phyloP scores from a whole-genome alignment of 2,888 invertebrate species.

The Nymphalis c-album region DNA sequence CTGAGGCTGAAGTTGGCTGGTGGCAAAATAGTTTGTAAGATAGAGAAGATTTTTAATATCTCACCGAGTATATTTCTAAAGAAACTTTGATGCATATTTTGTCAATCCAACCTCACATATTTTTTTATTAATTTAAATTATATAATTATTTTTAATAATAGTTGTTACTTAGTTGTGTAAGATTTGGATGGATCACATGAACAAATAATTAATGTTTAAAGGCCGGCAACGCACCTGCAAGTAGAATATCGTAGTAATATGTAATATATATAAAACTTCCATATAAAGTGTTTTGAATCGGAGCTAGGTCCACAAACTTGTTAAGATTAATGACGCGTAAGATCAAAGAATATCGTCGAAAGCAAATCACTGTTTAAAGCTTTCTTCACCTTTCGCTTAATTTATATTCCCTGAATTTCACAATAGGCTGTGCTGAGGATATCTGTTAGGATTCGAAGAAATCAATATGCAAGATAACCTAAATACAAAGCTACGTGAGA shows the following conservation, averaged over 20 bases:
- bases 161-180: too few species aligned
- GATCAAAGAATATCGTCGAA: neutral
- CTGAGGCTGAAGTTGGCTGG: neutral
- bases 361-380: slow-evolving; percentile 3
- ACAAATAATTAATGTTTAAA: too few species aligned
- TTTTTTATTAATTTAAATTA: too few species aligned
- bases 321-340: slow-evolving; percentile 20
- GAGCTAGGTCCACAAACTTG: slow-evolving; percentile 8
- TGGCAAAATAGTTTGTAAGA: neutral
- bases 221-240: too few species aligned
- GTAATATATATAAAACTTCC: too few species aligned
- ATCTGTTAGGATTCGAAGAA: neutral
- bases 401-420: neutral
- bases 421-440: neutral
- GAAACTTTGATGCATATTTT: neutral
- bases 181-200: too few species aligned
- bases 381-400: slow-evolving; percentile 10
- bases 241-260: too few species aligned
- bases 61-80: neutral
- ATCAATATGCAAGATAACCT: neutral
- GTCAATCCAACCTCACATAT: neutral
- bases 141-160: too few species aligned
- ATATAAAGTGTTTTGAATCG: neutral
- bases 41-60: neutral
- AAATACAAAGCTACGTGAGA: too few species aligned